Conservation (phyloP, 2,888 invertebrate genomes). For the Camptogramma bilineatum region DNA sequence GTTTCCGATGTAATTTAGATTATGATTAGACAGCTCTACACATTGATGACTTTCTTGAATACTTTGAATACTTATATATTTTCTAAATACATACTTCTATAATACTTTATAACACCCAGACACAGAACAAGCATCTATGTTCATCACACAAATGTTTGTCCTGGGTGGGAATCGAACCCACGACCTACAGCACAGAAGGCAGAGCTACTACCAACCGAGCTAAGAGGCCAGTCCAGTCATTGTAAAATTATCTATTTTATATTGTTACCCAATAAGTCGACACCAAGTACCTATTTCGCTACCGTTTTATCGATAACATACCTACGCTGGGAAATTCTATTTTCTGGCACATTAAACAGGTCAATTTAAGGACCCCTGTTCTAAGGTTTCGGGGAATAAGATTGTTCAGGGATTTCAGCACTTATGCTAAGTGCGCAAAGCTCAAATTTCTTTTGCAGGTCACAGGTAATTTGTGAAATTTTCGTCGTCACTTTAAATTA, state of each 20-base stretch:
- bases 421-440: slow-evolving; percentile 17
- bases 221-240: too few relatives aligned
- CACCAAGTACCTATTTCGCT: slow-evolving; percentile 21
- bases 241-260: not conserved
- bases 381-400: slow-evolving; percentile 37
- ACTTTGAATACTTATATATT: too few relatives aligned
- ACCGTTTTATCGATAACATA: slow-evolving; percentile 60
- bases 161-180: too few relatives aligned
- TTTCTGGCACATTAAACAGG: slow-evolving; percentile 76
- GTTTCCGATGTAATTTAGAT: too few relatives aligned
- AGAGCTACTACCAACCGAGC: too few relatives aligned
- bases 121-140: too few relatives aligned
- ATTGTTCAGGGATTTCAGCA: slow-evolving; percentile 6
- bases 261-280: not conserved
- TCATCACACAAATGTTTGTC: too few relatives aligned
- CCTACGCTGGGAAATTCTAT: slow-evolving; percentile 68
- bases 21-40: too few relatives aligned
- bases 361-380: slow-evolving; percentile 56
- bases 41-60: too few relatives aligned
- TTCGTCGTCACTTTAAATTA: slow-evolving; percentile 33
- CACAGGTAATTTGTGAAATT: slow-evolving; percentile 24
- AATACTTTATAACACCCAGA: too few relatives aligned
- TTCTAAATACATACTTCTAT: too few relatives aligned
- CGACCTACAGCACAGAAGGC: too few relatives aligned
- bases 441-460: slow-evolving; percentile 8